Evolutionary conservation across 2,113 vertebrate species (phyloP), one percentile per base, ranked within the genome.

Genomic region (Andinoacara biseriatus): DNA sequence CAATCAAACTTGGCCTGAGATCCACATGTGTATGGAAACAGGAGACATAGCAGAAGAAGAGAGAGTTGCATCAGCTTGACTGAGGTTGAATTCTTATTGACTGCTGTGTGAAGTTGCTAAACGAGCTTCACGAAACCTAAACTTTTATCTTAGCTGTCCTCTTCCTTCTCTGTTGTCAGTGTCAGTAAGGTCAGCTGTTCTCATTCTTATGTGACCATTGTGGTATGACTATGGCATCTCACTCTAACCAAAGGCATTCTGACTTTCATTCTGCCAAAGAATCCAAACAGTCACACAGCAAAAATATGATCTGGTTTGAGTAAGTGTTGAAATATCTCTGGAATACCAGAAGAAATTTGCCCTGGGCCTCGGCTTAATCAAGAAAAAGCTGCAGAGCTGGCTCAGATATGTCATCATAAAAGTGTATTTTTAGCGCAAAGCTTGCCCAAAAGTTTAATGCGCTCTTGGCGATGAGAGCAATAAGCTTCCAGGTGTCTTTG

Each of bases 341-440:
- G 87, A 95, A 90, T 91, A 92, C 84, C 85, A 88, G 79, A 88
- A 83, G 84, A 94, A 94, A 94, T 89, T 86, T 82, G 79, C 83
- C 88, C 86, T 33, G 85, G 90, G 91, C 90, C 85, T 91, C 78
- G 10, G 87, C 80, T 91, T 91, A 91, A 94, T 92, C 84, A 86
- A 84, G 74, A 80, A 82, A 93, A 93, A 89, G 75, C 92, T 90
- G 87, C 83, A 82, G 60, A 72, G 79, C 91, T 93, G 93, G 91
- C 90, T 92, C 83, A n/a, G 82, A 87, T 78, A 60, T 87, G 82
- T 92, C 87, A 81, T 93, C 87, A 89, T 94, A 89, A 92, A 92
- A 87, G 85, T 78, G 56, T 95, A 95, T 96, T 95, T 96, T 95
- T 95, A 95, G 94, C 81, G 46, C 87, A 38, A 90, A 89, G 80